A percentile compares a stretch with the other conserved stretches of the same genome.
Conservation (phyloP, 2,888 invertebrate genomes). For the Tipula vernalis region DNA sequence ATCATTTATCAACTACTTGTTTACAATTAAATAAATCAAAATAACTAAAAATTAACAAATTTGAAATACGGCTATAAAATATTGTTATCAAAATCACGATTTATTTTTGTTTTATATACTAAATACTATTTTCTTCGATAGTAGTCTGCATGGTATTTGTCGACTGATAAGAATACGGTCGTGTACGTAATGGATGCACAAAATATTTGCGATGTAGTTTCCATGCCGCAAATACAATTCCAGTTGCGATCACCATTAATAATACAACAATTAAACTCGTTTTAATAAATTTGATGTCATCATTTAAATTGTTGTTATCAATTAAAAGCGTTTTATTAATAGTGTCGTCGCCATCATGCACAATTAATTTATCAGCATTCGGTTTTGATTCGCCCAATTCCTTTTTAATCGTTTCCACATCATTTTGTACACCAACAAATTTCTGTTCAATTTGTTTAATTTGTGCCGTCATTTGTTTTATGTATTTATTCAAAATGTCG, state of each 20-base stretch:
- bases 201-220: background rate
- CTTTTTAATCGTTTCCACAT: background rate
- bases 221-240: background rate
- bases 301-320: background rate
- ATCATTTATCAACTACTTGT: no score
- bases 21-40: no score
- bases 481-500: background rate
- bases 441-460: background rate
- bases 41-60: no score
- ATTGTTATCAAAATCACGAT: background rate
- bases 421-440: background rate
- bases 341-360: background rate
- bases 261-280: background rate
- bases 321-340: background rate
- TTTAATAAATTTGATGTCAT: background rate
- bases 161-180: background rate
- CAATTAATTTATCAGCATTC: background rate
- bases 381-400: background rate
- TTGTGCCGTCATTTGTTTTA: background rate
- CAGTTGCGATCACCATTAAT: background rate
- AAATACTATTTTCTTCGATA: background rate
- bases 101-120: background rate
- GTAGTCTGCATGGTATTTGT: background rate
- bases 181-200: background rate
- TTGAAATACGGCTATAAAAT: no score